phyloP scores from a whole-genome alignment of 2,113 vertebrate species.

The Scartelaos histophorus region DNA sequence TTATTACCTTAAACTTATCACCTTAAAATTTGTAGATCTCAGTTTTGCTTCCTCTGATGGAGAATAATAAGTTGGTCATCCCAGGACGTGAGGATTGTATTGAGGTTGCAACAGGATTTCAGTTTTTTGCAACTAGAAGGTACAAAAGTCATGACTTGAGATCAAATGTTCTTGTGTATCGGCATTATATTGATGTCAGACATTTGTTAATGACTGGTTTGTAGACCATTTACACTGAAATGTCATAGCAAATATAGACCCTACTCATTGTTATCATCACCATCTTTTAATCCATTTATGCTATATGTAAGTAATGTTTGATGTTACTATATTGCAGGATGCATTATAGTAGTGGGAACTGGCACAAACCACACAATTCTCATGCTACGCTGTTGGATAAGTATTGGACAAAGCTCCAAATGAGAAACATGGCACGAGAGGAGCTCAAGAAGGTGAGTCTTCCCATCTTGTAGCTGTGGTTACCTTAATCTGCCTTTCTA shows the following conservation, averaged over 20 bases:
- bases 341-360: conserved; percentile 83
- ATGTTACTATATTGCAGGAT: conserved; percentile 71
- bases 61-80: conserved; percentile 90
- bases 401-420: conserved; percentile 90
- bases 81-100: conserved; percentile 91
- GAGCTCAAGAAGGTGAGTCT: conserved; percentile 88
- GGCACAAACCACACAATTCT: conserved; percentile 88
- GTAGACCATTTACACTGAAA: no score
- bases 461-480: background rate
- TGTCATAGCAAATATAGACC: no score
- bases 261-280: background rate
- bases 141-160: conserved; percentile 51
- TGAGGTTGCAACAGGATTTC: conserved; percentile 90
- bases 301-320: background rate
- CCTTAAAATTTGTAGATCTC: conserved; percentile 83
- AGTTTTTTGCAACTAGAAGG: conserved; percentile 97
- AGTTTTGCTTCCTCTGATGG: conserved; percentile 91
- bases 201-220: no score
- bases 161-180: background rate
- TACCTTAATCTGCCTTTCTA: background rate
- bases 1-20: no score
- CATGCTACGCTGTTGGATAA: conserved; percentile 90
- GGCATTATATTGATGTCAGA: background rate
- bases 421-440: conserved; percentile 85
- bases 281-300: background rate